These are phyloP conservation scores for Anastrepha obliqua DNA, from an alignment of 1,140 invertebrate species.

Conservation along the genomic window DNA sequence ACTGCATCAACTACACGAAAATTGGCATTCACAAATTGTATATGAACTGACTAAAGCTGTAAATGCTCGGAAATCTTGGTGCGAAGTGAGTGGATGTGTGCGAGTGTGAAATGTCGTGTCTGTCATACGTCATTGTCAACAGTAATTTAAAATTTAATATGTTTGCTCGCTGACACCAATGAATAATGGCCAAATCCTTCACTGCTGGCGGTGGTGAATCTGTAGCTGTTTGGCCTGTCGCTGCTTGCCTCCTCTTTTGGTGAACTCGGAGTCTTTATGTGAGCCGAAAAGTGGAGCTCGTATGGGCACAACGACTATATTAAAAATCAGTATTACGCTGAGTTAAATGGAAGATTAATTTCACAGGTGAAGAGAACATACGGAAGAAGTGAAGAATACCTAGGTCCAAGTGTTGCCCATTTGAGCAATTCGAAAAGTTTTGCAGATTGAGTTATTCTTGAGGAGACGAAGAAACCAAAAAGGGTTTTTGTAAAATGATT, in stretches of 20 bases:
- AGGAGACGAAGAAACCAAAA: too few species aligned
- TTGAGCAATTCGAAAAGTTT: too few species aligned
- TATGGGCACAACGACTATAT: neutral
- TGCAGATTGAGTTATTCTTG: too few species aligned
- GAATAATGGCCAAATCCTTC: conserved; percentile 35
- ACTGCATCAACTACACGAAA: neutral
- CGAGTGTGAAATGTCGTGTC: conserved; percentile 35
- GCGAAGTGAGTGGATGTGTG: neutral
- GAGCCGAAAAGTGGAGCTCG: neutral
- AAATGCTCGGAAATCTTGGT: neutral
- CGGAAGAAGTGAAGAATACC: too few species aligned
- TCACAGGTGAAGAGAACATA: too few species aligned
- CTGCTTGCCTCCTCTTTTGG: too few species aligned
- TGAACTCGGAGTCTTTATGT: neutral
- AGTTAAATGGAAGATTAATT: too few species aligned
- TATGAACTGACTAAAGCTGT: conserved; percentile 34
- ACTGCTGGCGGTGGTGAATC: neutral
- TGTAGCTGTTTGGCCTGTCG: neutral
- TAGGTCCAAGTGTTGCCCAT: too few species aligned
- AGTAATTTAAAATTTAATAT: conserved; percentile 53
- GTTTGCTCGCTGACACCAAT: conserved; percentile 31
- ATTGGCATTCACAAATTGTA: neutral
- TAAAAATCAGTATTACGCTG: conserved; percentile 7
- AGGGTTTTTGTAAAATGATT: too few species aligned
- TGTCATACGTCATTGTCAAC: conserved; percentile 54